These are phyloP conservation scores for Engraulis encrasicolus DNA, from an alignment of 2,113 vertebrate genomes.

Conservation along the genomic window DNA sequence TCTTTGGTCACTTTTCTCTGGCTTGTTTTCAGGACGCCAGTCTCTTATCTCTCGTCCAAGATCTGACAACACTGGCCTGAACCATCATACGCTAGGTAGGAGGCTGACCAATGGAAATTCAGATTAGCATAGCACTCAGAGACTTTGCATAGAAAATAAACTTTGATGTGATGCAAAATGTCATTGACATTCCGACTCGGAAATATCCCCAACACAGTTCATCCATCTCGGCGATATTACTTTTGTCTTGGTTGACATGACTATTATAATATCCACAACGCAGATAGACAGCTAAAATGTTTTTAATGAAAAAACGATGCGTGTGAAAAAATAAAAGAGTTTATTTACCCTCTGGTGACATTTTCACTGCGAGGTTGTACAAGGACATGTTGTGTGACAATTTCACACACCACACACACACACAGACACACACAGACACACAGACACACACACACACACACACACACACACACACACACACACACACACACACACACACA, in stretches of 20 bases:
- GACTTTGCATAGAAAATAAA: conserved; percentile 1
- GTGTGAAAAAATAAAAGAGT: background rate
- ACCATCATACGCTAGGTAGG: too few relatives aligned
- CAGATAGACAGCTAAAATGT: background rate
- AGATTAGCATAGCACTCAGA: background rate
- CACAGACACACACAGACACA: too few relatives aligned
- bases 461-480: too few relatives aligned
- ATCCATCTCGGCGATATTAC: background rate
- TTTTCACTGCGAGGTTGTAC: background rate
- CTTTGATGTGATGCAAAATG: background rate
- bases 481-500: too few relatives aligned
- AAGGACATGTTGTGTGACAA: background rate
- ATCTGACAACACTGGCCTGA: too few relatives aligned
- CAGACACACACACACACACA: too few relatives aligned
- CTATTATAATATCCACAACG: background rate
- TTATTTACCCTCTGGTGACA: background rate
- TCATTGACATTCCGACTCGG: background rate
- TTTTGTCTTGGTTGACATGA: background rate
- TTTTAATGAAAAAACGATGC: too few relatives aligned
- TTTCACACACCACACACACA: background rate
- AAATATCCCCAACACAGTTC: background rate
- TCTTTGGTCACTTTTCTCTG: too few relatives aligned
- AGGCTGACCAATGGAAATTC: background rate
- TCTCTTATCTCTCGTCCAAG: too few relatives aligned
- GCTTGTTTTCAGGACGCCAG: too few relatives aligned